Evolutionary conservation across 2,888 invertebrate genomes (phyloP), one percentile per base, ranked within the genome.

Genomic region (Germaria angustata): DNA sequence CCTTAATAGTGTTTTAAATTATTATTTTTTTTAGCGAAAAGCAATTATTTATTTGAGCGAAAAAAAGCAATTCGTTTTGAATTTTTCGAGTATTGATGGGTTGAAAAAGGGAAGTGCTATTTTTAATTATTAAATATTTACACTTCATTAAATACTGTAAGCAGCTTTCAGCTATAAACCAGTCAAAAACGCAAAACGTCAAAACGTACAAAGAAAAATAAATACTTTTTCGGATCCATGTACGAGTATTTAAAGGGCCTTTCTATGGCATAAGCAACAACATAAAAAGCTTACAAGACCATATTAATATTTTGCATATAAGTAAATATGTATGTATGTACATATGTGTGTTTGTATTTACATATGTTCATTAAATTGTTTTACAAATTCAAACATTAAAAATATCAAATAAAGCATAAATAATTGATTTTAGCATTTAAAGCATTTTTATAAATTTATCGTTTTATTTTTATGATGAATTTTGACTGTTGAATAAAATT

Each of bases 331-430:
- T n/a, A n/a, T n/a, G n/a, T n/a, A n/a, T n/a, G n/a, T n/a, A n/a
- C n/a, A n/a, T n/a, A n/a, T n/a, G n/a, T n/a, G n/a, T n/a, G n/a
- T n/a, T n/a, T n/a, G n/a, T n/a, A n/a, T n/a, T n/a, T n/a, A n/a
- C n/a, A n/a, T n/a, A n/a, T 6, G 39, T 15, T 44, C 1, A 34
- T 66, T 46, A 24, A 39, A 72, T 49, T 59, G 39, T 55, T 55
- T 55, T 44, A 57, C 57, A 44, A 57, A 57, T 46, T 28, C 36
- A 66, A 36, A 20, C 34, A 17, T 9, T 24, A 32, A 53, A 36
- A 13, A 41, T 34, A 61, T 71, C 76, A 59, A 76, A 80, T 80
- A 24, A 80, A 80, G 80, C 76, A 65, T 80, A 57, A 76, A 76
- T 76, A 80, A 80, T 76, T 51, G 65, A 49, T 76, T 65, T 34